Evolutionary conservation across 2,113 vertebrate genomes (phyloP), one percentile per base, ranked within the genome.

Genomic region (Phrynosoma platyrhinos): DNA sequence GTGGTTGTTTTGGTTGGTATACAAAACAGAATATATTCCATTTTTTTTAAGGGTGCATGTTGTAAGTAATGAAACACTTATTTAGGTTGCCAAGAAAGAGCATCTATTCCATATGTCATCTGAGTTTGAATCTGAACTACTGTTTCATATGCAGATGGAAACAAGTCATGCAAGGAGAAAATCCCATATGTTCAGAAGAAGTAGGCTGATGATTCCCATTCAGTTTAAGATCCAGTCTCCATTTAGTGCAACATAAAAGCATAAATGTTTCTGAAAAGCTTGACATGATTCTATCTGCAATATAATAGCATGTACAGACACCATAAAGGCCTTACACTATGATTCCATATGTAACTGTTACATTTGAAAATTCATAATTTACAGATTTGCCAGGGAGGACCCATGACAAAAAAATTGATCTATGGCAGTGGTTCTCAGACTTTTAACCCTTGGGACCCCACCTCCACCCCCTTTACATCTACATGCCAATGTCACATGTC

Each of bases 101-200:
- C 21, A 76, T 55, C 79, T 30, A n/a, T 71, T 53, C 66, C 66
- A 83, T 53, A n/a, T 64, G 71, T 76, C 30, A 78, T 5, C 25
- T 68, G 25, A 2, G 16, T 78, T 78, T 86, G 58, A 68, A 86
- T 68, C 3, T 78, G 62, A 78, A 42, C 74, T 52, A n/a, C 16
- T 74, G 23, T 75, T 82, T 86, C 58, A 47, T 86, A 42, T 66
- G 18, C 75, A 86, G 75, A 78, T 68, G 75, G 75, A 78, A 86
- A 78, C 36, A 52, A 52, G 84, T 86, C 8, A 86, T 52, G 62
- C 25, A 86, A 68, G 75, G 75, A 78, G 40, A 78, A 78, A 68
- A 68, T 52, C 62, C 58, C 75, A 86, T 32, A 78, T 85, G 74
- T 68, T 86, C 55, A 14, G 40, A 86, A 40, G 72, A 66, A 47